Percentiles rank a stretch among this genome's conserved stretches.
phyloP scores from a whole-genome alignment of 1,140 invertebrate genomes.

The Heliconius eleuchia region DNA sequence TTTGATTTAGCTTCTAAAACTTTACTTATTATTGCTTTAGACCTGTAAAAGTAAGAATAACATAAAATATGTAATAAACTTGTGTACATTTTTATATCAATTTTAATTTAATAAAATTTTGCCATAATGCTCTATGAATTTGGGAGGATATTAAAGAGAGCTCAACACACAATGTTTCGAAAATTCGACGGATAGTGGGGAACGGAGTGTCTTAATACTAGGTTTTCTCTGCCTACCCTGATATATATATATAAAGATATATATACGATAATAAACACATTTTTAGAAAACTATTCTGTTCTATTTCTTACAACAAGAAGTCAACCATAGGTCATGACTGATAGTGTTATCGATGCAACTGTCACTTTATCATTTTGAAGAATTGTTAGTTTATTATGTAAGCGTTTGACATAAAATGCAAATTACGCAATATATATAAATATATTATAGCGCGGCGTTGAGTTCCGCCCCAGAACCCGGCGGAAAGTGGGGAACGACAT shows the following conservation, averaged over 20 bases:
- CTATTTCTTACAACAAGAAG: neutral
- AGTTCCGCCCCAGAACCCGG: too few species aligned
- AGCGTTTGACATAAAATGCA: too few species aligned
- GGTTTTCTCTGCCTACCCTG: too few species aligned
- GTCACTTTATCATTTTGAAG: neutral
- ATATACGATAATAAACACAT: too few species aligned
- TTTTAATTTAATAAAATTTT: neutral
- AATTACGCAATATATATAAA: neutral
- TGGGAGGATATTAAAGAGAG: too few species aligned
- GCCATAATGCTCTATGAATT: too few species aligned
- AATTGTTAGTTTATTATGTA: neutral
- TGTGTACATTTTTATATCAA: neutral
- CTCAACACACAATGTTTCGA: too few species aligned
- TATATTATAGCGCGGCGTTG: neutral
- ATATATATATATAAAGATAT: too few species aligned
- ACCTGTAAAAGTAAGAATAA: conserved; percentile 45
- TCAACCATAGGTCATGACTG: neutral
- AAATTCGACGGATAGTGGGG: too few species aligned
- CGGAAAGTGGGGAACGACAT: too few species aligned
- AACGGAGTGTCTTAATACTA: too few species aligned
- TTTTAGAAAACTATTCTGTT: neutral
- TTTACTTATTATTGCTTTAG: conserved; percentile 66
- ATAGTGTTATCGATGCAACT: neutral
- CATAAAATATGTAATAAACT: too few species aligned
- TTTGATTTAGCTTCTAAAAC: conserved; percentile 81